Conservation (phyloP, 1,140 invertebrate genomes). For the Hestina assimilis region DNA sequence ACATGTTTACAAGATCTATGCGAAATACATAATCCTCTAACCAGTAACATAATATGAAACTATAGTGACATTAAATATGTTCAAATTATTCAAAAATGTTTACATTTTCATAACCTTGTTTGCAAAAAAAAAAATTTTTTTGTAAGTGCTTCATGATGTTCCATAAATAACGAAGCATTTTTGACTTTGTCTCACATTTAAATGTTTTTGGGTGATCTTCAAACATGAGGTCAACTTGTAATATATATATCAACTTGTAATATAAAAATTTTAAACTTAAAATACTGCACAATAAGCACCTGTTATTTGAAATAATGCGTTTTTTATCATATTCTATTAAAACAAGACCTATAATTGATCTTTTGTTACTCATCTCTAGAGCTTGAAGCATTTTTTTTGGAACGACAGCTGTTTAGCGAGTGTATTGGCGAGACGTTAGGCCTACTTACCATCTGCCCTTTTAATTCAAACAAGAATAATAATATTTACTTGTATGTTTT, state of each 20-base stretch:
- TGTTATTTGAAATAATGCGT: no score
- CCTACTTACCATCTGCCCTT: slow-evolving; percentile 2
- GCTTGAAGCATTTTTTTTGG: neutral
- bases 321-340: no score
- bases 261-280: neutral
- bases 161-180: neutral
- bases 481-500: no score
- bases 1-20: no score
- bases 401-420: slow-evolving; percentile 18
- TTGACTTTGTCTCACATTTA: slow-evolving; percentile 3
- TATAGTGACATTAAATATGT: no score
- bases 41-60: no score
- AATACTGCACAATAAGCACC: no score
- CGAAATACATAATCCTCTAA: no score
- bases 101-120: neutral
- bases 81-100: no score
- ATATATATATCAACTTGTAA: neutral
- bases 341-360: no score
- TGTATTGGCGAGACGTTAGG: neutral
- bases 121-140: slow-evolving; percentile 2
- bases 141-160: neutral
- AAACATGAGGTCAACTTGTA: slow-evolving; percentile 3
- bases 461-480: neutral
- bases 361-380: neutral
- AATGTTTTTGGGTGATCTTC: slow-evolving; percentile 7